Conservation (phyloP, 2,113 vertebrate genomes). For the Peucedramus taeniatus region DNA sequence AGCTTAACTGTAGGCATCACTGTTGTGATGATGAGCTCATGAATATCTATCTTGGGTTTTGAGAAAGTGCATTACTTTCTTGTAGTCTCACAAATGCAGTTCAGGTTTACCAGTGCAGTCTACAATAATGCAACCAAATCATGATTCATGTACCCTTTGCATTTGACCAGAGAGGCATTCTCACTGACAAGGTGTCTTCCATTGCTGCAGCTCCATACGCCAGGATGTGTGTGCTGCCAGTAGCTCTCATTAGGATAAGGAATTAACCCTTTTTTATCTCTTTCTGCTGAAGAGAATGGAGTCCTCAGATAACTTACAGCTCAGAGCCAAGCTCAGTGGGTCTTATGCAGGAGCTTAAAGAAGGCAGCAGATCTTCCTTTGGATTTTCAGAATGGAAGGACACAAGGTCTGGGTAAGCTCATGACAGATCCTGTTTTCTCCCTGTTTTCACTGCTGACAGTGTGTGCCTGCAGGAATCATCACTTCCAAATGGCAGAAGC, state of each 20-base stretch:
- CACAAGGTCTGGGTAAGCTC: not conserved
- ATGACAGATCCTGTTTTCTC: not conserved
- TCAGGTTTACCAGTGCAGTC: not conserved
- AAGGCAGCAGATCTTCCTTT: not conserved
- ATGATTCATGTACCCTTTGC: not conserved
- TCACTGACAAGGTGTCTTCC: not conserved
- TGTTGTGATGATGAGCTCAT: not conserved
- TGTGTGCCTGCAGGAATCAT: not conserved
- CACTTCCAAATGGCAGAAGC: not conserved
- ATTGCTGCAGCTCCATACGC: not conserved
- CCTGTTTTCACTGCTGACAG: not conserved
- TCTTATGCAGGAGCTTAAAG: not conserved
- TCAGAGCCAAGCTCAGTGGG: not conserved
- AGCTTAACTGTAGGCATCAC: not conserved
- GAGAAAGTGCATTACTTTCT: not conserved
- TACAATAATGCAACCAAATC: not conserved
- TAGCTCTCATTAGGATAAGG: not conserved
- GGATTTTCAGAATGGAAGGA: not conserved
- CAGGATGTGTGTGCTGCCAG: not conserved
- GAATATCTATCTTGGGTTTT: not conserved
- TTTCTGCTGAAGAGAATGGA: not conserved
- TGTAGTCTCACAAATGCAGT: not conserved
- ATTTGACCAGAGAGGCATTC: not conserved
- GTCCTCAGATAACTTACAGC: not conserved
- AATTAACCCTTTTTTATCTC: not conserved